phyloP scores from a whole-genome alignment of 2,888 invertebrate genomes.

The Petrolisthes manimaculis region DNA sequence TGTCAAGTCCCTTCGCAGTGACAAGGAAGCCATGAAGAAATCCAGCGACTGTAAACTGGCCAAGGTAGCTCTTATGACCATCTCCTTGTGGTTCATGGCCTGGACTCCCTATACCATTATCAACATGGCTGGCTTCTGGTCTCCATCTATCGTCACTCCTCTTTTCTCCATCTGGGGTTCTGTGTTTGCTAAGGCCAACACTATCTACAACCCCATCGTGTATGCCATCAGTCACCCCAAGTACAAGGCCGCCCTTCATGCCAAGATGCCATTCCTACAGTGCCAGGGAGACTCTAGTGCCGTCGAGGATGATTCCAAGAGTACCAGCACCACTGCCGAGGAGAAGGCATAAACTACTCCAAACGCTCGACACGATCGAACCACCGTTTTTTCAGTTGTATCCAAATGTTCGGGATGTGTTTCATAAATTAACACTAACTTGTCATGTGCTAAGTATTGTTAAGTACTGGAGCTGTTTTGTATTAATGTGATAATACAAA shows the following conservation, averaged over 20 bases:
- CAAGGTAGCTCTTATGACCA: slow-evolving; percentile 64
- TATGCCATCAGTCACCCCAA: slow-evolving; percentile 65
- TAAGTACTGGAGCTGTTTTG: too few relatives aligned
- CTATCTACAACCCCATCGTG: slow-evolving; percentile 67
- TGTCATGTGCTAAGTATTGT: too few relatives aligned
- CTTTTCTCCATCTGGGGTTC: slow-evolving; percentile 69
- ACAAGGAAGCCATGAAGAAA: slow-evolving; percentile 42
- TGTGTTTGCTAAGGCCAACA: slow-evolving; percentile 70
- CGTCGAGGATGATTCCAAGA: slow-evolving; percentile 38
- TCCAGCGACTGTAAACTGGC: slow-evolving; percentile 61
- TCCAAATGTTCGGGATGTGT: too few relatives aligned
- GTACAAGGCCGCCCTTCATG: slow-evolving; percentile 52
- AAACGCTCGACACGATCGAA: background rate
- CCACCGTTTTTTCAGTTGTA: background rate
- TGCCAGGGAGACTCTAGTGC: slow-evolving; percentile 18
- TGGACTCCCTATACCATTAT: slow-evolving; percentile 67
- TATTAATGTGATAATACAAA: too few relatives aligned
- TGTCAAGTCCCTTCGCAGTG: slow-evolving; percentile 84
- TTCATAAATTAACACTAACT: too few relatives aligned
- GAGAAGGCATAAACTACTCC: slow-evolving; percentile 3
- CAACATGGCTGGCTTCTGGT: slow-evolving; percentile 68
- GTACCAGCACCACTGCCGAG: slow-evolving; percentile 13
- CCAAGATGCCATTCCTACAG: slow-evolving; percentile 43
- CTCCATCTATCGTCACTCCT: slow-evolving; percentile 68
- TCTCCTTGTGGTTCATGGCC: slow-evolving; percentile 54